Percentiles rank a stretch among this genome's conserved stretches.
These are phyloP conservation scores for Vollenhovia emeryi DNA, from an alignment of 1,140 invertebrate genomes.

Conservation along the genomic window DNA sequence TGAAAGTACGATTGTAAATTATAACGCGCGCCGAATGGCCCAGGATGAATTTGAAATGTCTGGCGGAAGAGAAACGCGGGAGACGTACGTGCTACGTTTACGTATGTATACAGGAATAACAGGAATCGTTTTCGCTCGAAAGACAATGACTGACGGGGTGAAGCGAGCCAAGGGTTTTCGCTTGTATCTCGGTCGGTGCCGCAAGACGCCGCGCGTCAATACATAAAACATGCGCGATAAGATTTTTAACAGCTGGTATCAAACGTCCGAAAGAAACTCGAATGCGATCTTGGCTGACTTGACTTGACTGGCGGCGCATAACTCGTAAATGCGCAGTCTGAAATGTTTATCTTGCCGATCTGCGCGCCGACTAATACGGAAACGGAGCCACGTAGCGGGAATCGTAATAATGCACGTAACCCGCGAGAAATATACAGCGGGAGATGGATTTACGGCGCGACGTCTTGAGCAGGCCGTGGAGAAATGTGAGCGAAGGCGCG, in stretches of 20 bases:
- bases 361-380: constrained; percentile 5
- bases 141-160: not conserved
- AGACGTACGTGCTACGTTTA: not conserved
- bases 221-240: not conserved
- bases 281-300: not conserved
- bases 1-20: not conserved
- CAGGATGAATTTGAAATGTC: constrained; percentile 2
- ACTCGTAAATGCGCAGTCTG: constrained; percentile 3
- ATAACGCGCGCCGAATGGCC: not conserved
- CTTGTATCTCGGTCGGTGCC: not conserved
- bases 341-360: constrained; percentile 28
- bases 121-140: not conserved
- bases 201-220: not conserved
- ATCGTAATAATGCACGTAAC: constrained; percentile 72
- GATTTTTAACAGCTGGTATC: not conserved
- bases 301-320: not conserved
- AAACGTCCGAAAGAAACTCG: not conserved
- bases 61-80: not conserved
- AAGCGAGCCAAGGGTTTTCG: not conserved
- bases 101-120: not conserved
- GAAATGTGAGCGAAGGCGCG: constrained; percentile 54
- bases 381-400: constrained; percentile 8
- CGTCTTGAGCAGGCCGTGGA: constrained; percentile 46
- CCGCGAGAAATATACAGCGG: constrained; percentile 25
- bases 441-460: constrained; percentile 65